Conservation (phyloP, 2,797 vertebrate genomes). For the Cuniculus paca region DNA sequence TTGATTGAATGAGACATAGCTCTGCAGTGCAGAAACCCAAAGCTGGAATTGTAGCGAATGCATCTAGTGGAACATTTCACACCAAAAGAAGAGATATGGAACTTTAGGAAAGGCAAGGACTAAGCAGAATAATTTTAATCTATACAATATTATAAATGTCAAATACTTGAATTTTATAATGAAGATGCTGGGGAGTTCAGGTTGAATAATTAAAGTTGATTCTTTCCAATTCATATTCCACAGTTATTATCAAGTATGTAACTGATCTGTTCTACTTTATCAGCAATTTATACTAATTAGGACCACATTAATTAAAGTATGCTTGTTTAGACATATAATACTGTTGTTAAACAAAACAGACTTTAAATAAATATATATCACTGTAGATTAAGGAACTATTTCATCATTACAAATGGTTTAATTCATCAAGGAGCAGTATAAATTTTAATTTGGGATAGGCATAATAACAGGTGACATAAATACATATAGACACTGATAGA, state of each 20-base stretch:
- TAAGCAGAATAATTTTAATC: background rate
- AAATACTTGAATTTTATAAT: background rate
- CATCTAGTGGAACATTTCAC: background rate
- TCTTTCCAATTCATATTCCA: background rate
- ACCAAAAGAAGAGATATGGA: background rate
- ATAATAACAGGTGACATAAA: background rate
- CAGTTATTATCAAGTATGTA: background rate
- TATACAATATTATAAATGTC: background rate
- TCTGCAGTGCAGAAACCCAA: no score
- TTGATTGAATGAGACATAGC: accelerated
- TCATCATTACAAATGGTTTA: background rate
- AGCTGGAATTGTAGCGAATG: accelerated
- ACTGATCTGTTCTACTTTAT: background rate
- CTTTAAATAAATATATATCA: background rate
- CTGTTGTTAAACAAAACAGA: background rate
- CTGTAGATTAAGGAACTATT: background rate
- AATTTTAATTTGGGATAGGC: background rate
- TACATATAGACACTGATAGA: background rate
- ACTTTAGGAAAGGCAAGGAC: background rate
- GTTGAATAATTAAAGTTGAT: background rate
- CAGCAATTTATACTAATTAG: background rate
- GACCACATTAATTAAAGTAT: background rate
- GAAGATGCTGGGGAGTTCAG: background rate
- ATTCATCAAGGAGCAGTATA: background rate
- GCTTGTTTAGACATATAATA: background rate